Evolutionary conservation across 2,888 invertebrate species (phyloP), one percentile per base, ranked within the genome.

Genomic region (Aleiodes leptofemur): DNA sequence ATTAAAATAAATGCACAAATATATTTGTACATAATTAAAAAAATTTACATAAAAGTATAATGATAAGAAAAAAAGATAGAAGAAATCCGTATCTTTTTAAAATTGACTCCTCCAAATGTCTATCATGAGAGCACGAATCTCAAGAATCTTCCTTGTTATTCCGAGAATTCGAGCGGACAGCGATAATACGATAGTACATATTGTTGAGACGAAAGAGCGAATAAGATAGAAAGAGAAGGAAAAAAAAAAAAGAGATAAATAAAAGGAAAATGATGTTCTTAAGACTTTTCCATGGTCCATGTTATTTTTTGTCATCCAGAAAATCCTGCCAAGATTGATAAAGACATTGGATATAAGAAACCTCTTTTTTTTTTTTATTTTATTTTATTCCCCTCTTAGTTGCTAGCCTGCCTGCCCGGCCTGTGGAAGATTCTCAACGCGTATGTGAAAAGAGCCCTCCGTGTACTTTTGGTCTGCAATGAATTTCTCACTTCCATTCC

Each of bases 271-370:
- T 64, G 43, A 43, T 64, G 43, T 64, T 64, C 64, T 64, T 43
- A 43, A 43, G 64, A 38, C 64, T 64, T 64, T 64, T 9, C 34
- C 43, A 64, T 48, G 64, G 64, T 48, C 64, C 43, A 43, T 43
- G 64, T 64, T 64, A 64, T 64, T 64, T 64, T 64, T 64, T 48
- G 64, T 64, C 64, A 64, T 64, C 64, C 64, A 43, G 64, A 64
- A 64, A 64, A 64, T 64, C 64, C 64, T 64, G 43, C 48, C 64
- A 64, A 64, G 64, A 64, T 64, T 64, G 64, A 64, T 64, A 64
- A 64, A 64, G 64, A 48, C 64, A 64, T 64, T 64, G 64, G 64
- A 64, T 64, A 64, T 43, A 64, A 64, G 43, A 64, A 43, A 64
- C 14, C 43, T 64, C 61, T 38, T 14, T 64, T 23, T 64, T 64